These are phyloP conservation scores for Otus sunia DNA, from an alignment of 2,113 vertebrate species.

Conservation along the genomic window DNA sequence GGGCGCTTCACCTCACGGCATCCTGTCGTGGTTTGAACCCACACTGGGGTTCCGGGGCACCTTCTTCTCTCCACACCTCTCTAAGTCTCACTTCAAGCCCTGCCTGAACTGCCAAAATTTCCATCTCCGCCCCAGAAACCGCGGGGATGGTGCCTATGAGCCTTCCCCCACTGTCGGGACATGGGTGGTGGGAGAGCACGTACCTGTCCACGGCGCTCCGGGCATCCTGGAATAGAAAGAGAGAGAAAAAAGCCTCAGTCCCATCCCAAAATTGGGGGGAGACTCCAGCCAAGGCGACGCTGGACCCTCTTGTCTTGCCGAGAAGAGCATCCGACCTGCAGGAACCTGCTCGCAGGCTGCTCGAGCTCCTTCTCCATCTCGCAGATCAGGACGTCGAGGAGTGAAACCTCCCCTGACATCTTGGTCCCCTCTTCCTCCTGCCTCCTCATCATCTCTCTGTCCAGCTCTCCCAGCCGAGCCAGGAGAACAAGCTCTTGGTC, in stretches of 20 bases:
- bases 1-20: neutral
- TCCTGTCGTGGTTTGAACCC: neutral
- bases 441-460: neutral
- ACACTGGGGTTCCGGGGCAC: neutral
- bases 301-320: neutral
- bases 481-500: constrained; percentile 33
- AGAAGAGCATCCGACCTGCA: neutral
- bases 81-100: neutral
- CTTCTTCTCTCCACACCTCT: neutral
- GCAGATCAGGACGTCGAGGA: neutral
- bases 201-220: constrained; percentile 39
- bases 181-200: neutral
- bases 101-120: neutral
- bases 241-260: neutral
- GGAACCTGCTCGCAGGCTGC: neutral
- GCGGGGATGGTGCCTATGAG: neutral
- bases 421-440: neutral
- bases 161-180: neutral
- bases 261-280: neutral
- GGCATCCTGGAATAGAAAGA: constrained; percentile 46
- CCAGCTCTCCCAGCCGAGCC: constrained; percentile 13
- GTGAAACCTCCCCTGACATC: neutral
- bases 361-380: constrained; percentile 29
- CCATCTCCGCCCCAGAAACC: neutral
- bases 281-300: neutral